A percentile compares a stretch with the other conserved stretches of the same genome.
Conservation (phyloP, 2,888 invertebrate species). For the Hirudinaria manillensis region DNA sequence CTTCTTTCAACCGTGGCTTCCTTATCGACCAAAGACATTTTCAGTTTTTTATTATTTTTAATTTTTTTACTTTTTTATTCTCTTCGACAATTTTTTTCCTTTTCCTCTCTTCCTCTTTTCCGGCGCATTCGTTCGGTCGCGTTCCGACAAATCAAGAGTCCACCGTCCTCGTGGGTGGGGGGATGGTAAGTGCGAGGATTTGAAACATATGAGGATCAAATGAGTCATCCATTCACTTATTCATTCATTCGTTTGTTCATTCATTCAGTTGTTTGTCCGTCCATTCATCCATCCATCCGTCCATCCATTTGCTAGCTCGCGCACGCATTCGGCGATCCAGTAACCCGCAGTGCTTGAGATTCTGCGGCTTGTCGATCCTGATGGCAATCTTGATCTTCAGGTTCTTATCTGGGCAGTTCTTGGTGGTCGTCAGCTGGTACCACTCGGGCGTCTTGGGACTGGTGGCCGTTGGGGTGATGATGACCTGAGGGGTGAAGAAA, state of each 20-base stretch:
- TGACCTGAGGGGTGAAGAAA: conserved; percentile 49
- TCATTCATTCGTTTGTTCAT: not conserved
- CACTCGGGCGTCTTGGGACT: conserved; percentile 66
- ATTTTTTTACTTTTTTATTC: no score
- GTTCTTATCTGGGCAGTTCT: conserved; percentile 81
- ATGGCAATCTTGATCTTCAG: conserved; percentile 93
- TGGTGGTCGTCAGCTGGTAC: conserved; percentile 87
- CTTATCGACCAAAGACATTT: no score
- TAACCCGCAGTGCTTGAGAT: conserved; percentile 97
- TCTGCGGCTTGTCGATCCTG: conserved; percentile 94
- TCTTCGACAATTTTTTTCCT: no score
- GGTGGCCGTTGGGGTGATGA: conserved; percentile 56
- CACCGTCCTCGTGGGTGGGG: no score
- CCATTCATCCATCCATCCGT: not conserved
- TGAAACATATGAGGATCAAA: not conserved
- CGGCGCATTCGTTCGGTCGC: no score
- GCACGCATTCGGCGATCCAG: conserved; percentile 45
- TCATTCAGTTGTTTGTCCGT: not conserved
- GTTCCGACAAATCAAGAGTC: no score
- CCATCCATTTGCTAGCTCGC: not conserved
- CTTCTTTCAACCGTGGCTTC: no score
- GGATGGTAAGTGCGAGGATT: no score
- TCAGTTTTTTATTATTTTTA: no score
- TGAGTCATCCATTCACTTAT: not conserved
- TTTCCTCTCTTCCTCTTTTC: no score